Conservation (phyloP, 2,797 vertebrate genomes). For the Calcarius lapponicus region DNA sequence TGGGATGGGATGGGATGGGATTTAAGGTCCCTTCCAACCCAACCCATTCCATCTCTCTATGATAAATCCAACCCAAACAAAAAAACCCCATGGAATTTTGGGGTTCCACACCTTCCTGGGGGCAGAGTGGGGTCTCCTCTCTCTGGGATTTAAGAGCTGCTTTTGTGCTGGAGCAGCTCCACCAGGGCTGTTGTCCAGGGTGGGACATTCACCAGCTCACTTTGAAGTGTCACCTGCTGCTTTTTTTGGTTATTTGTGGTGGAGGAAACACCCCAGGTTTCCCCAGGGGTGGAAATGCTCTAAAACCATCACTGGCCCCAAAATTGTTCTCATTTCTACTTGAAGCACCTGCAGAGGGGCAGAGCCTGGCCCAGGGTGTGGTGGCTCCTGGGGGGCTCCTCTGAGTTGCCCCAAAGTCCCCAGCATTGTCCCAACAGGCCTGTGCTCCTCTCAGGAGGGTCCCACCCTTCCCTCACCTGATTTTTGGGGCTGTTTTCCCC, state of each 20-base stretch:
- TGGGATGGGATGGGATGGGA: fast-evolving
- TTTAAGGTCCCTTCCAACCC: not conserved
- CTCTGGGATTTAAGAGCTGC: not conserved
- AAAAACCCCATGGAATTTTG: not conserved
- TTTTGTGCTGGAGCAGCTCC: not conserved
- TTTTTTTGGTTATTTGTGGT: not conserved
- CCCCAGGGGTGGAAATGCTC: not conserved
- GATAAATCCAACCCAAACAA: not conserved
- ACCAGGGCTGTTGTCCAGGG: fast-evolving
- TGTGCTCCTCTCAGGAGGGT: not conserved
- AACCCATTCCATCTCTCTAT: fast-evolving
- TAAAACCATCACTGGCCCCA: not conserved
- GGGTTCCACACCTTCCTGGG: fast-evolving
- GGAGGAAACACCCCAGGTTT: not conserved
- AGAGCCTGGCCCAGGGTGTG: not conserved
- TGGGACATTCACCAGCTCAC: not conserved
- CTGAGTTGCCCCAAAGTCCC: not conserved
- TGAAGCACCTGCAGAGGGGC: not conserved
- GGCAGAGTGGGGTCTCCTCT: not conserved
- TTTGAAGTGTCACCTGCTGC: not conserved
- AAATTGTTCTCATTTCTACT: fast-evolving
- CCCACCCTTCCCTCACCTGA: not conserved
- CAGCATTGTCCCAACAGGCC: not conserved
- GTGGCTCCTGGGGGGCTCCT: not conserved
- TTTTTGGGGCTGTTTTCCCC: not conserved